phyloP scores from a whole-genome alignment of 2,888 invertebrate genomes.

The Shargacucullia verbasci region DNA sequence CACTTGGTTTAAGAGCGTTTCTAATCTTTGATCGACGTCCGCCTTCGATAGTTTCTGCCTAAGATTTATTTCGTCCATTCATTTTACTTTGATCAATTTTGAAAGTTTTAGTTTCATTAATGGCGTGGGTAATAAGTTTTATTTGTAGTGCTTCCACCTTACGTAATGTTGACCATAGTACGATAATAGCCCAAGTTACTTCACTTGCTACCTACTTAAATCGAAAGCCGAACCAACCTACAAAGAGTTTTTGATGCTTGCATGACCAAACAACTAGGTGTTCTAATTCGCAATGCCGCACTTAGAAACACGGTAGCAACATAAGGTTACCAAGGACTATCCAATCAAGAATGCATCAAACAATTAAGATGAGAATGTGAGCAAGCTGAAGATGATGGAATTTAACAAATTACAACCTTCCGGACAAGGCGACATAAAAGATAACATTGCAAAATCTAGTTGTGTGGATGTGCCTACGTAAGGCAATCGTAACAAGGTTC shows the following conservation, averaged over 20 bases:
- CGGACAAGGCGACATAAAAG: slow-evolving; percentile 65
- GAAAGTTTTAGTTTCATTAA: slow-evolving; percentile 69
- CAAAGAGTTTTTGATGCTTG: slow-evolving; percentile 35
- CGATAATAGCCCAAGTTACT: slow-evolving; percentile 46
- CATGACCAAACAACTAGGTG: slow-evolving; percentile 23
- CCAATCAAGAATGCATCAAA: slow-evolving; percentile 76
- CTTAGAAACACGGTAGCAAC: slow-evolving; percentile 42
- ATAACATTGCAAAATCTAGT: slow-evolving; percentile 70
- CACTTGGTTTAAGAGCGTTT: slow-evolving; percentile 64
- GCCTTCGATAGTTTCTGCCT: slow-evolving; percentile 61
- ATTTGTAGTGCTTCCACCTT: slow-evolving; percentile 58
- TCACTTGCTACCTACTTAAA: slow-evolving; percentile 44
- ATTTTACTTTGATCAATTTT: slow-evolving; percentile 68
- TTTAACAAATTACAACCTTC: slow-evolving; percentile 68
- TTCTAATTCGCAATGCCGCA: slow-evolving; percentile 43
- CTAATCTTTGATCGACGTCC: slow-evolving; percentile 67
- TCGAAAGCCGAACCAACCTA: slow-evolving; percentile 29
- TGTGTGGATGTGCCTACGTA: slow-evolving; percentile 72
- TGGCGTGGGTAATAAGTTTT: slow-evolving; percentile 60
- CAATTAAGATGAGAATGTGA: slow-evolving; percentile 62
- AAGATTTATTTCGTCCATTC: slow-evolving; percentile 64
- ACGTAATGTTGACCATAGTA: slow-evolving; percentile 58
- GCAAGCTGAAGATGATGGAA: slow-evolving; percentile 67
- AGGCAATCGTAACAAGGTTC: slow-evolving; percentile 77
- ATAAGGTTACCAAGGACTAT: slow-evolving; percentile 67